Evolutionary conservation across 2,797 vertebrate genomes (phyloP).

Genomic region (Phoeniculus purpureus): DNA sequence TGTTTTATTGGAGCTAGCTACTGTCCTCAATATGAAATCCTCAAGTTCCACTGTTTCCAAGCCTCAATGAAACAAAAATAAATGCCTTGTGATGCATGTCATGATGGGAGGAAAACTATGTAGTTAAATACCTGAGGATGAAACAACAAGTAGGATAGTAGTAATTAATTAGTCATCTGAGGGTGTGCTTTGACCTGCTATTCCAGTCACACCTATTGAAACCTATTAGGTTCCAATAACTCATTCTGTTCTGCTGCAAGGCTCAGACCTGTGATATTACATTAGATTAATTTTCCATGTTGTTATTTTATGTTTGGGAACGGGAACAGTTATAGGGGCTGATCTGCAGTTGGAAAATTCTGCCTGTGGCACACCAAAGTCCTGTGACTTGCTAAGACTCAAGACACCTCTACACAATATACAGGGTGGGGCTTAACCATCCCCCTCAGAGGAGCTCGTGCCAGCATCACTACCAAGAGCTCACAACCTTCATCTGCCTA

Average conservation of each 20-base stretch:
- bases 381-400: conserved; percentile 66
- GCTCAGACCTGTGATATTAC: conserved; percentile 44
- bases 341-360: conserved; percentile 67
- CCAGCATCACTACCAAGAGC: neutral
- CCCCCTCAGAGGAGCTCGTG: fast-evolving
- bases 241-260: conserved; percentile 66
- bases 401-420: fast-evolving
- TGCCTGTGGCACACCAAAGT: conserved; percentile 70
- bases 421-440: neutral
- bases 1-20: neutral
- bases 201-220: conserved; percentile 50
- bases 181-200: conserved; percentile 44
- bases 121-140: conserved; percentile 61
- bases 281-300: conserved; percentile 59
- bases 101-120: conserved; percentile 42
- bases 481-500: neutral
- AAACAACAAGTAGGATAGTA: conserved; percentile 35
- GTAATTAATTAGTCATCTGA: conserved; percentile 55
- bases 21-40: neutral
- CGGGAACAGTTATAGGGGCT: conserved; percentile 67
- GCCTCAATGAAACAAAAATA: conserved; percentile 16
- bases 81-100: conserved; percentile 3
- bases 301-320: conserved; percentile 68
- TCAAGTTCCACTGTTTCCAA: conserved; percentile 10
- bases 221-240: conserved; percentile 57